phyloP scores from a whole-genome alignment of 2,797 vertebrate species.

The Anas bernieri region DNA sequence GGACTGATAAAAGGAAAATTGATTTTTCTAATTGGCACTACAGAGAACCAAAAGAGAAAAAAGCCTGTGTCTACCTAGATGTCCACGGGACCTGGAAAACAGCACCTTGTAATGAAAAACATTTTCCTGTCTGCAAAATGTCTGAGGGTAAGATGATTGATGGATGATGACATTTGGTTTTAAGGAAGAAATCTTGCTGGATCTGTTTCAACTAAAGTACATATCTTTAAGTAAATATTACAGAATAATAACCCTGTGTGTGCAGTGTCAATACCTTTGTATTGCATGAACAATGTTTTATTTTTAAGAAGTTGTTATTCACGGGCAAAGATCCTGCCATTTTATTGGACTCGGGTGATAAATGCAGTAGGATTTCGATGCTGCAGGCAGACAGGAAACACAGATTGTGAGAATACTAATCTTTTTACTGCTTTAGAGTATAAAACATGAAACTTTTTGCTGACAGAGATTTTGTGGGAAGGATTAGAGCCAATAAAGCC shows the following conservation, averaged over 20 bases:
- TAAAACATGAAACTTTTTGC: neutral
- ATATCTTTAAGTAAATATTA: neutral
- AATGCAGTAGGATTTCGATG: rapidly evolving
- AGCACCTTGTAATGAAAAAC: constrained; percentile 76
- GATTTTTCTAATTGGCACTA: constrained; percentile 81
- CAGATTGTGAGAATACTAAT: neutral
- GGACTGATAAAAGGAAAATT: constrained; percentile 82
- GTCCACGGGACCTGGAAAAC: constrained; percentile 85
- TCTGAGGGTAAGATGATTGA: constrained; percentile 76
- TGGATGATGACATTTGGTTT: neutral
- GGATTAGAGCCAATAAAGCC: neutral
- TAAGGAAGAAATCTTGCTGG: neutral
- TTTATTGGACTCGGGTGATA: neutral
- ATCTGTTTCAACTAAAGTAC: neutral
- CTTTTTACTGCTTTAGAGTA: neutral
- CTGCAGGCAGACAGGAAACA: neutral
- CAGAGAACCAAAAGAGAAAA: constrained; percentile 81
- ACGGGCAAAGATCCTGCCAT: neutral
- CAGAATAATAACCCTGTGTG: neutral
- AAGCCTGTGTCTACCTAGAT: constrained; percentile 86
- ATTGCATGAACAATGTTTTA: neutral
- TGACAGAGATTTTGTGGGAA: neutral
- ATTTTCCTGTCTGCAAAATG: constrained; percentile 85
- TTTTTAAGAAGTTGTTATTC: neutral
- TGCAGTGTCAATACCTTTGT: neutral